Conservation (phyloP, 2,797 vertebrate genomes). For the Ataeniobius toweri region DNA sequence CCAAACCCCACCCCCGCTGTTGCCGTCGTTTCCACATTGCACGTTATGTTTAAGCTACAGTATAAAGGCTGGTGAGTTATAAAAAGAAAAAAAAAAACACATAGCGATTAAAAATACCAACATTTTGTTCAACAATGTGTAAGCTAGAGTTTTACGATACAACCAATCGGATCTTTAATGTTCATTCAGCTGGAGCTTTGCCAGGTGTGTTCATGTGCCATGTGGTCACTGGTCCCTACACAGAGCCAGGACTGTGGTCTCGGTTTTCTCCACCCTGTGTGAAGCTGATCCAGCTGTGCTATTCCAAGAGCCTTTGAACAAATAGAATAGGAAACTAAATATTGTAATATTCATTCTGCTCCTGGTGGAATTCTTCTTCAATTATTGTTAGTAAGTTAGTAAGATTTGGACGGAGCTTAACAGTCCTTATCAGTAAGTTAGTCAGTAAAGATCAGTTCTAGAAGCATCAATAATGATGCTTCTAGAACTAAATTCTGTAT, state of each 20-base stretch:
- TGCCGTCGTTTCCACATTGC: background rate
- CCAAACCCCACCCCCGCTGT: no score
- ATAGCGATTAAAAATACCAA: constrained; percentile 12
- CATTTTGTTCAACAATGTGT: constrained; percentile 15
- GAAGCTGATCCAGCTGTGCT: constrained; percentile 44
- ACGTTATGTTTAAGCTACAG: background rate
- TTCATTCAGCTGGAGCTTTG: background rate
- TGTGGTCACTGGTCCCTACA: constrained; percentile 39
- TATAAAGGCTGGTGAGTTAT: constrained; percentile 1
- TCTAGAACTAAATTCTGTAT: no score
- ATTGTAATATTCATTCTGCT: constrained; percentile 26
- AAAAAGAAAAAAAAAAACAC: constrained; percentile 5
- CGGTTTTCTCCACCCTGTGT: constrained; percentile 23
- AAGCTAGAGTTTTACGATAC: constrained; percentile 10
- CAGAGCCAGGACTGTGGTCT: constrained; percentile 42
- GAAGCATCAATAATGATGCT: no score
- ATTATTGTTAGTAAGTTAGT: background rate
- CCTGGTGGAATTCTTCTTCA: background rate
- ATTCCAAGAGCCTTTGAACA: constrained; percentile 24
- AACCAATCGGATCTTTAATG: background rate
- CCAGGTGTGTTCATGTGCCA: constrained; percentile 13
- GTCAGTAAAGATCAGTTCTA: no score
- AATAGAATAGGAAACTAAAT: constrained; percentile 7
- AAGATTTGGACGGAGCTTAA: background rate
- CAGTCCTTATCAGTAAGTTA: background rate